These are phyloP conservation scores for Meteorus sp. DNA, from an alignment of 1,140 invertebrate genomes.

Conservation along the genomic window DNA sequence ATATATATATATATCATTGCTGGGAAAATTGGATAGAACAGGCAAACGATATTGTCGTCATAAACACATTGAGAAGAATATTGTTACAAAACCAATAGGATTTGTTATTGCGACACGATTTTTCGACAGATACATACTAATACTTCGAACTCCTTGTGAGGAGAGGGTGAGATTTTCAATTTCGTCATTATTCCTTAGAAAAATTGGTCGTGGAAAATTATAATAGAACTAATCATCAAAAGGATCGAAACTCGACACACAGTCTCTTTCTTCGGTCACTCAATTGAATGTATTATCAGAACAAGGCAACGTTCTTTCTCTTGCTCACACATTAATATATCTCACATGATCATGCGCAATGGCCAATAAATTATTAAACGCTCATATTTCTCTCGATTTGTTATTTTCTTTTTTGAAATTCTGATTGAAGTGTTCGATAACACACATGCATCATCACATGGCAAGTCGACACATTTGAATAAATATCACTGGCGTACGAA, in stretches of 20 bases:
- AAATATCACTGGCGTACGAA: background rate
- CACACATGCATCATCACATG: background rate
- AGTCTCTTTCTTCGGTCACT: background rate
- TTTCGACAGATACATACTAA: too few species aligned
- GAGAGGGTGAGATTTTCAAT: too few species aligned
- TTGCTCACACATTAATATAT: constrained; percentile 9
- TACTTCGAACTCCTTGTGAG: too few species aligned
- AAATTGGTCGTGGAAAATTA: too few species aligned
- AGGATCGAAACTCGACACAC: too few species aligned
- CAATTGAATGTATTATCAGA: background rate
- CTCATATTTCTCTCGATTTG: too few species aligned
- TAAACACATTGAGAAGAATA: too few species aligned
- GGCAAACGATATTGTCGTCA: too few species aligned
- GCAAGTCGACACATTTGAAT: background rate
- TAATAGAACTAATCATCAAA: too few species aligned
- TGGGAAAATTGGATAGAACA: background rate
- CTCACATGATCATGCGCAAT: background rate
- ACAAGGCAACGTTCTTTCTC: background rate
- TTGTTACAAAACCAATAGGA: too few species aligned
- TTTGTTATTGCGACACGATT: too few species aligned
- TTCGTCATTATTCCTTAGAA: too few species aligned
- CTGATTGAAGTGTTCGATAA: background rate
- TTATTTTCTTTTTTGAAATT: background rate
- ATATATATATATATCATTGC: background rate
- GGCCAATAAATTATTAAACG: constrained; percentile 22